Percentiles rank a stretch among this genome's conserved stretches.
These are phyloP conservation scores for Antheraea assamensis DNA, from an alignment of 2,888 invertebrate species.

Conservation along the genomic window DNA sequence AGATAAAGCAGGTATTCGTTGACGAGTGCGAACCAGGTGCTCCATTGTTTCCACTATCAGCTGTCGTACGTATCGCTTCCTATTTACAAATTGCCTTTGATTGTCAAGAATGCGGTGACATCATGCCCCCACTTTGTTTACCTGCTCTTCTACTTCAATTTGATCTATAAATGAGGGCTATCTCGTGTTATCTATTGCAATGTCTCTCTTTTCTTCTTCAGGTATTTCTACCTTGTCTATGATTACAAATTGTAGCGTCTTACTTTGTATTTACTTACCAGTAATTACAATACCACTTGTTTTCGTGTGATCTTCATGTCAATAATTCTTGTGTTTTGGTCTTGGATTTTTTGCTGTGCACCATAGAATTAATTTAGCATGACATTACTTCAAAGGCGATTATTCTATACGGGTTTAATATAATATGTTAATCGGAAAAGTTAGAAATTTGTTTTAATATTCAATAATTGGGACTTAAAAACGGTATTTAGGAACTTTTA, in stretches of 20 bases:
- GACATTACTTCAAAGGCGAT: neutral
- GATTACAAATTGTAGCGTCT: neutral
- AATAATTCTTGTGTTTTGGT: neutral
- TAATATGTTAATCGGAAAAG: neutral
- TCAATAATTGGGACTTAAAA: neutral
- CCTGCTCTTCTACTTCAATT: neutral
- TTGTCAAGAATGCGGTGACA: conserved; percentile 5
- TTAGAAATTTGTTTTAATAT: neutral
- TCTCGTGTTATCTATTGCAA: neutral
- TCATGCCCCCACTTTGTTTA: neutral
- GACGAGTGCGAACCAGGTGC: neutral
- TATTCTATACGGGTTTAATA: neutral
- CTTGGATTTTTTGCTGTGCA: neutral
- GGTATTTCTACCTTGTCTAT: neutral
- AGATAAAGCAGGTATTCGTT: conserved; percentile 9
- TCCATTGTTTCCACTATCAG: neutral
- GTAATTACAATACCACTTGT: neutral
- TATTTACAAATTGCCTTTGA: conserved; percentile 10
- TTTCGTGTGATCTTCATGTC: neutral
- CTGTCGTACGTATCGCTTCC: neutral
- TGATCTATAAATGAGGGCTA: neutral
- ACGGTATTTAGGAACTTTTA: neutral
- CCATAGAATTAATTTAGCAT: neutral
- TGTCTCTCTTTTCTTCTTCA: neutral
- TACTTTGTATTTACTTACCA: neutral